Evolutionary conservation across 2,797 vertebrate species (phyloP).

Genomic region (Malacoctenus gilli): DNA sequence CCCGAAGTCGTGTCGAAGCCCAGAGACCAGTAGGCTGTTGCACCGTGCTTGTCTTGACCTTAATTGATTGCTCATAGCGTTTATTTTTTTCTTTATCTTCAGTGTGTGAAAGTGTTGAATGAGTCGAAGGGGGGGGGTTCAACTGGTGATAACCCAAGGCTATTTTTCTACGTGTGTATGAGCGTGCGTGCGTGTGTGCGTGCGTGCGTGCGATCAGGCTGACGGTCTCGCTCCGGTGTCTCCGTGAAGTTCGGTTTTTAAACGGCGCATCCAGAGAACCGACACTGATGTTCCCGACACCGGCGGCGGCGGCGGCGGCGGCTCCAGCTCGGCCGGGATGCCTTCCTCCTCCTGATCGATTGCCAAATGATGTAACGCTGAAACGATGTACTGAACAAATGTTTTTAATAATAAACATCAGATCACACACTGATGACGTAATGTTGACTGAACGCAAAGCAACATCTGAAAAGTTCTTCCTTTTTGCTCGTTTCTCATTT

Average conservation of each 20-base stretch:
- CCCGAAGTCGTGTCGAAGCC: conserved; percentile 46
- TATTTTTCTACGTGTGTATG: conserved; percentile 75
- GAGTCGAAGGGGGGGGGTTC: conserved; percentile 51
- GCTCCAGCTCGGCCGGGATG: conserved; percentile 58
- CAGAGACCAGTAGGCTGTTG: conserved; percentile 43
- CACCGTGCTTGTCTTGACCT: conserved; percentile 59
- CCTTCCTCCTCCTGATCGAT: conserved; percentile 56
- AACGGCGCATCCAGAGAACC: conserved; percentile 93
- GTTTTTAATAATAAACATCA: conserved; percentile 79
- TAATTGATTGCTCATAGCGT: conserved; percentile 51
- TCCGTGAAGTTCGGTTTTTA: conserved; percentile 97
- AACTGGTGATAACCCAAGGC: conserved; percentile 58
- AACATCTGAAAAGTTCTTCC: neutral
- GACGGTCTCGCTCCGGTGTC: conserved; percentile 84
- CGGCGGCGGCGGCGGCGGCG: conserved; percentile 70
- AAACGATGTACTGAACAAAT: conserved; percentile 78
- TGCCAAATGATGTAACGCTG: conserved; percentile 71
- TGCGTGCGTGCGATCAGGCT: conserved; percentile 41
- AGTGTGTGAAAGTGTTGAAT: conserved; percentile 62
- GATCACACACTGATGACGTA: conserved; percentile 43
- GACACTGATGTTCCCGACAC: conserved; percentile 90
- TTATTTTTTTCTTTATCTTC: conserved; percentile 55
- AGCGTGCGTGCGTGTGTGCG: conserved; percentile 24
- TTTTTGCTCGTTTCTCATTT: no score
- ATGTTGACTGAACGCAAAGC: conserved; percentile 15